Percentiles rank a stretch among this genome's conserved stretches.
These are phyloP conservation scores for Rhynchomys soricoides DNA, from an alignment of 2,113 vertebrate genomes.

Conservation along the genomic window DNA sequence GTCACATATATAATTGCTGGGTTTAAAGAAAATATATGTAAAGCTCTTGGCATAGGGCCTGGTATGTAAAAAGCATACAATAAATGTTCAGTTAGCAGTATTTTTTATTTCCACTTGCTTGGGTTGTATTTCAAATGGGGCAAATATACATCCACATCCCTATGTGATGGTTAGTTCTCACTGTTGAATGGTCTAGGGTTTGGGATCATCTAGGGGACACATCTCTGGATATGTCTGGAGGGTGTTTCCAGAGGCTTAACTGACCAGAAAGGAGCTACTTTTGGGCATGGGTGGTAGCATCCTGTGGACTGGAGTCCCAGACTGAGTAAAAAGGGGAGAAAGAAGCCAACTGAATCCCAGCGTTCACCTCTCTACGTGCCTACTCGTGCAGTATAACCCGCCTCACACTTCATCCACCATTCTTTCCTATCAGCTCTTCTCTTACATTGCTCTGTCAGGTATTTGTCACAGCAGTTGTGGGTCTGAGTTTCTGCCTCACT, in stretches of 20 bases:
- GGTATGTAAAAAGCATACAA: neutral
- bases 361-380: neutral
- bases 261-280: neutral
- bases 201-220: neutral
- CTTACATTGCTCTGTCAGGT: neutral
- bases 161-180: neutral
- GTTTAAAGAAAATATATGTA: conserved; percentile 46
- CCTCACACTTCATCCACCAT: neutral
- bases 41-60: neutral
- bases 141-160: conserved; percentile 12
- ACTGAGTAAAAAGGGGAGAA: neutral
- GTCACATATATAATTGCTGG: neutral
- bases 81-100: conserved; percentile 35
- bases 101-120: conserved; percentile 39
- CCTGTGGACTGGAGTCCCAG: neutral
- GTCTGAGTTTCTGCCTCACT: no score
- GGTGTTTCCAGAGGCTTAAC: neutral
- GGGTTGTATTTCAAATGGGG: conserved; percentile 27
- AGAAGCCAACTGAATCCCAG: neutral
- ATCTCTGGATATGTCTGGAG: neutral
- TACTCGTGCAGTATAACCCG: neutral
- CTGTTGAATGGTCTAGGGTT: neutral
- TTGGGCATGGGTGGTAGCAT: neutral
- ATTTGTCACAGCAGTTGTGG: neutral
- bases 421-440: neutral